phyloP scores from a whole-genome alignment of 2,888 invertebrate species.

The Chaetoderma sp. region DNA sequence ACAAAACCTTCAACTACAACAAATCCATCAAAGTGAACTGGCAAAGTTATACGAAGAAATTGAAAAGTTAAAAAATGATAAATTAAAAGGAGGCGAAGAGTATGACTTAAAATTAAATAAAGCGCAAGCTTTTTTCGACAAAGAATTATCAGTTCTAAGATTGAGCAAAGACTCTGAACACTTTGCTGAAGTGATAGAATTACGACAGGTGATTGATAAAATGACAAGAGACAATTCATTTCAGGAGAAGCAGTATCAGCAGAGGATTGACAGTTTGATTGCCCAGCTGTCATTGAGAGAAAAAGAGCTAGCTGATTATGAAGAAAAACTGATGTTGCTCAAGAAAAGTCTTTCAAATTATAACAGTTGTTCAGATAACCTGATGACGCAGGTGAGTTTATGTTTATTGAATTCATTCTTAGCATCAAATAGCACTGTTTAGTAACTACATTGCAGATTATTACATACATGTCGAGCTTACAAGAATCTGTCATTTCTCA shows the following conservation, averaged over 20 bases:
- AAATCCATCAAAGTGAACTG: slow-evolving; percentile 52
- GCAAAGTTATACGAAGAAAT: slow-evolving; percentile 45
- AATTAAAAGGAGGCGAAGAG: slow-evolving; percentile 54
- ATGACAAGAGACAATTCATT: slow-evolving; percentile 56
- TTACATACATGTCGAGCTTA: too few species aligned
- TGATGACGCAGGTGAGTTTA: slow-evolving; percentile 52
- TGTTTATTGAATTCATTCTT: not conserved
- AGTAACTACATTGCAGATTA: too few species aligned
- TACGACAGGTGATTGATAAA: slow-evolving; percentile 56
- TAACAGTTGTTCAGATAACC: slow-evolving; percentile 41
- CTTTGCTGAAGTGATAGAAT: slow-evolving; percentile 44
- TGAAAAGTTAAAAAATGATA: slow-evolving; percentile 46
- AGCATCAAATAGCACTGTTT: too few species aligned
- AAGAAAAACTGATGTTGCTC: slow-evolving; percentile 45
- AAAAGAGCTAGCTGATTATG: slow-evolving; percentile 50
- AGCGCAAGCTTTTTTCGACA: slow-evolving; percentile 65
- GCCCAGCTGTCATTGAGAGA: slow-evolving; percentile 57
- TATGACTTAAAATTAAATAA: slow-evolving; percentile 62
- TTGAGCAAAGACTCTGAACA: slow-evolving; percentile 44
- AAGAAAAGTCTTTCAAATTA: slow-evolving; percentile 40
- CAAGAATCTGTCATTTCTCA: too few species aligned
- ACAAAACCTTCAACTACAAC: slow-evolving; percentile 53
- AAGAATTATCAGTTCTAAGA: slow-evolving; percentile 61
- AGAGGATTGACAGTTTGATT: slow-evolving; percentile 58
- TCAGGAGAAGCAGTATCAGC: slow-evolving; percentile 50